Base-by-base conservation (phyloP, 2,113 vertebrate species). In the Mobula birostris region DNA sequence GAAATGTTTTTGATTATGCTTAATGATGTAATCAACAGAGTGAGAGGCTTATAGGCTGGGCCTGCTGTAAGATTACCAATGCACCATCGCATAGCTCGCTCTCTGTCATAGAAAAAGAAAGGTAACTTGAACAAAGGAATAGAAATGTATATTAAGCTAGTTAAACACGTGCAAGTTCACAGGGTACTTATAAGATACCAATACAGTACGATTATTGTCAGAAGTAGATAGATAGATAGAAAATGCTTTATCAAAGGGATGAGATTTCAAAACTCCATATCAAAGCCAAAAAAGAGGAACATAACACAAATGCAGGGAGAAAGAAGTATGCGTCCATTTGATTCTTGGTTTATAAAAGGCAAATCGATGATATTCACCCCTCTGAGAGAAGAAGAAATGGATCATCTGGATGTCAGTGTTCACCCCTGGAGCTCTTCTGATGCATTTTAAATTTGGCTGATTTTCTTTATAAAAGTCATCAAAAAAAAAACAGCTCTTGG, bases 381-480 rank as follows among this genome's bases (percentile, higher is more conserved):
- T 96, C 96, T 95, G 95, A 97, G 96, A 95, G 95, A 96, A 95
- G 95, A 97, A 96, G 96, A 96, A 94, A 95, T 94, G 95, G 95
- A 96, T 96, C 94, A 96, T 97, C 96, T 97, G 97, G 97, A 97
- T 97, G 97, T 97, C 96, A 97, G 96, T 97, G 97, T 93, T 97
- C 96, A 97, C 96, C 97, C 95, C 95, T 32, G 96, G 97, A 96
- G 97, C 96, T 97, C 97, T 96, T 96, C 94, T 97, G 97, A 97
- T 96, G 97, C 96, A 97, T 97, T 97, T 97, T 97, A 96, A 97
- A 97, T 97, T 97, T 97, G 97, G 97, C 95, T 97, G 97, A 97
- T 97, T 97, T 97, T 96, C 96, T 96, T 97, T 97, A 97, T 96
- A 96, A 93, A 96, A 97, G 96, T 97, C 96, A 97, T 97, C 97